Evolutionary conservation across 2,888 invertebrate genomes (phyloP).

Genomic region (Halictus ligatus): DNA sequence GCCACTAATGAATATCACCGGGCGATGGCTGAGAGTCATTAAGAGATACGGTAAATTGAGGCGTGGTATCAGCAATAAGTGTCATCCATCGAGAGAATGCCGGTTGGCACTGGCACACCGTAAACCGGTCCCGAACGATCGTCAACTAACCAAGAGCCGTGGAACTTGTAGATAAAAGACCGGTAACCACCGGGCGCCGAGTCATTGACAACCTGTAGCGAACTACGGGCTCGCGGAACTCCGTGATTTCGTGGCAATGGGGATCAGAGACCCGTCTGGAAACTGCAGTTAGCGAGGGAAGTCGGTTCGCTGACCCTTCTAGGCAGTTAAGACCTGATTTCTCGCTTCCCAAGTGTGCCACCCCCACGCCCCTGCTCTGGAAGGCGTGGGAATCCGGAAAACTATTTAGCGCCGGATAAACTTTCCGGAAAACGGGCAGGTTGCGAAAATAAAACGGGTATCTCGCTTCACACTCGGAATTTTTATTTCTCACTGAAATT

Average conservation of each 20-base stretch:
- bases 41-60: slow-evolving; percentile 19
- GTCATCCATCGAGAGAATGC: slow-evolving; percentile 2
- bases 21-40: slow-evolving; percentile 13
- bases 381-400: slow-evolving; percentile 2
- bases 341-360: background rate
- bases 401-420: slow-evolving; percentile 31
- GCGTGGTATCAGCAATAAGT: slow-evolving; percentile 6
- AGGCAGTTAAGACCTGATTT: slow-evolving; percentile 4
- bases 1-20: background rate
- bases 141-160: background rate
- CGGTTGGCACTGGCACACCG: background rate
- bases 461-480: background rate
- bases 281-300: slow-evolving; percentile 13
- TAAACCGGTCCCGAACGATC: background rate
- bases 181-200: background rate
- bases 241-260: background rate
- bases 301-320: slow-evolving; percentile 7
- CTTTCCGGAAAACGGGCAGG: background rate
- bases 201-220: slow-evolving; percentile 24
- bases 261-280: background rate
- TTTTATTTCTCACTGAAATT: background rate
- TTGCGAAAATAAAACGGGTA: too few species aligned
- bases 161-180: background rate
- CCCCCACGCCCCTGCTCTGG: background rate
- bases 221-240: background rate